Percentiles rank a stretch among this genome's conserved stretches.
Evolutionary conservation across 1,140 invertebrate species (phyloP).

Genomic region (Acyrthosiphon pisum): DNA sequence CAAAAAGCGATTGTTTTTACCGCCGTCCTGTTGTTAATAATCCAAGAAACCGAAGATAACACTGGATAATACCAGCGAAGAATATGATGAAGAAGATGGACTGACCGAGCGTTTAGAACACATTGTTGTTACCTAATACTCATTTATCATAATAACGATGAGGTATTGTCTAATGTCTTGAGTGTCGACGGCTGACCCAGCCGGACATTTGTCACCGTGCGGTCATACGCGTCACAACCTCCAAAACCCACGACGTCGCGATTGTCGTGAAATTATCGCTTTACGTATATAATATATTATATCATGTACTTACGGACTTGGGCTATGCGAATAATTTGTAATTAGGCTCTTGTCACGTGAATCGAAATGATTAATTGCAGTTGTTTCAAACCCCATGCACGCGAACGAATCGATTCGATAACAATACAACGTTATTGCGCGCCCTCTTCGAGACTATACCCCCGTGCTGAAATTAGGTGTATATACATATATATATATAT

Average conservation of each 20-base stretch:
- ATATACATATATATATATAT: background rate
- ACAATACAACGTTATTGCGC: conserved; percentile 24
- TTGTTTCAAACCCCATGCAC: background rate
- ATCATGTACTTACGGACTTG: background rate
- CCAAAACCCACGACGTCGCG: background rate
- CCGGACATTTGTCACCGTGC: background rate
- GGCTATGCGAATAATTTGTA: conserved; percentile 9
- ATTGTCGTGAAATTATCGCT: background rate
- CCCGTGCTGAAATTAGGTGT: background rate
- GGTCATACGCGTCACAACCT: background rate
- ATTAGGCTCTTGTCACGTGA: conserved; percentile 6
- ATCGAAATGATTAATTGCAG: conserved; percentile 20
- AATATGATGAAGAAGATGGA: background rate
- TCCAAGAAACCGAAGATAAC: background rate
- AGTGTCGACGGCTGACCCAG: background rate
- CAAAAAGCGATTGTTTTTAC: background rate
- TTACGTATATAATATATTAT: background rate
- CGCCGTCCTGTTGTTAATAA: background rate
- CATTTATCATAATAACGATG: background rate
- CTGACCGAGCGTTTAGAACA: background rate
- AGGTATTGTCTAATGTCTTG: background rate
- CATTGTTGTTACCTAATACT: background rate
- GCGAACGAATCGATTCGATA: conserved; percentile 38
- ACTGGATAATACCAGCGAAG: background rate
- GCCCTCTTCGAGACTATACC: conserved; percentile 21